A percentile compares a stretch with the other conserved stretches of the same genome.
These are phyloP conservation scores for Periophthalmus modestus DNA, from an alignment of 2,113 vertebrate species.

Conservation along the genomic window DNA sequence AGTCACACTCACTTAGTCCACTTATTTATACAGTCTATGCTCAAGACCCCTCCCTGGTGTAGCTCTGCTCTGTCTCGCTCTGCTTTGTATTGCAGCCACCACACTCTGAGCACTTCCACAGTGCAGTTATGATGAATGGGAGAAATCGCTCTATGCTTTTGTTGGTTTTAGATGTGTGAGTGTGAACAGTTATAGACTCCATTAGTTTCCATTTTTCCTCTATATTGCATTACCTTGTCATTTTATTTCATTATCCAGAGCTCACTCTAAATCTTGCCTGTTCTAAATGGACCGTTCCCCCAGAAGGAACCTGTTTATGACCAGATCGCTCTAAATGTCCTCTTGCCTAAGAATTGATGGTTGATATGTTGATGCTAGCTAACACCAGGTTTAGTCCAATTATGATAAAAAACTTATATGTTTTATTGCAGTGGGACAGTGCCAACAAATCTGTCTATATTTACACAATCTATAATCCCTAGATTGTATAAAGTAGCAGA, in stretches of 20 bases:
- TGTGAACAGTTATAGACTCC: conserved; percentile 26
- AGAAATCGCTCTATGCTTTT: conserved; percentile 8
- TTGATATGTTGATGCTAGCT: neutral
- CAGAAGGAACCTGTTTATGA: neutral
- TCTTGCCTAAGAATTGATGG: neutral
- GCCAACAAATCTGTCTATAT: no score
- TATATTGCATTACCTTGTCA: neutral
- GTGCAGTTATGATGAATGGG: conserved; percentile 26
- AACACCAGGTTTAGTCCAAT: no score
- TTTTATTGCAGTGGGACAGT: no score
- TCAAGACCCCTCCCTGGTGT: conserved; percentile 33
- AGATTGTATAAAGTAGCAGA: no score
- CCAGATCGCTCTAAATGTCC: neutral
- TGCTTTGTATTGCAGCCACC: conserved; percentile 40
- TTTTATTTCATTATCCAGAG: conserved; percentile 3
- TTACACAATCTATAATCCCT: no score
- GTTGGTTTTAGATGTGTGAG: conserved; percentile 6
- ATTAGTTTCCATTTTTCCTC: conserved; percentile 14
- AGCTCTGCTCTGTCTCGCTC: conserved; percentile 1
- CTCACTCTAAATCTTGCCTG: neutral
- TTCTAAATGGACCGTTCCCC: neutral
- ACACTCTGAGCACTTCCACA: conserved; percentile 31
- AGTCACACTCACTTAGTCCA: no score
- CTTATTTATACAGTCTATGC: no score
- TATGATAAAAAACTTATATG: no score